These are phyloP conservation scores for Osedax fenrisi DNA, from an alignment of 2,888 invertebrate species.

Conservation along the genomic window DNA sequence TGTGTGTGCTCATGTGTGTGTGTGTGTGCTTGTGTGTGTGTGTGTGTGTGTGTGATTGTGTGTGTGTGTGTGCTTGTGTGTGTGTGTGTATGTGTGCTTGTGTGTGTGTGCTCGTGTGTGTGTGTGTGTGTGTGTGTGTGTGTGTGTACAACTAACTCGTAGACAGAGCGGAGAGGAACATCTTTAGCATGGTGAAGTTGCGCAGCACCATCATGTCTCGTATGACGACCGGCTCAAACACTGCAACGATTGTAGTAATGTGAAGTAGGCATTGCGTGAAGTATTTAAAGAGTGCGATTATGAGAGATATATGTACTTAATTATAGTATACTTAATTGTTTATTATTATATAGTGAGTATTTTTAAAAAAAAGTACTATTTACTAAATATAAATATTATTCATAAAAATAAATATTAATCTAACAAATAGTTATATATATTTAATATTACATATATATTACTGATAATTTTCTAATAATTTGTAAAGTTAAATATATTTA, in stretches of 20 bases:
- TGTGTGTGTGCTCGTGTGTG: too few species aligned
- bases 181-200: conserved; percentile 33
- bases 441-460: not conserved
- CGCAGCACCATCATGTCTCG: conserved; percentile 34
- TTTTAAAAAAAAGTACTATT: too few species aligned
- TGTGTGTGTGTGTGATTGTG: too few species aligned
- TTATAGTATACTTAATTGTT: not conserved
- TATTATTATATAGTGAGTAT: not conserved
- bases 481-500: not conserved
- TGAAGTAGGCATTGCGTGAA: not conserved
- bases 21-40: too few species aligned
- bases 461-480: not conserved
- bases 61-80: too few species aligned
- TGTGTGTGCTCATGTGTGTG: too few species aligned
- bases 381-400: not conserved
- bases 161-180: conserved; percentile 34
- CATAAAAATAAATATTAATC: not conserved
- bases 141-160: conserved; percentile 28
- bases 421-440: not conserved
- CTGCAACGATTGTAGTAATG: conserved; percentile 24
- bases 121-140: too few species aligned
- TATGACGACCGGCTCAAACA: conserved; percentile 33
- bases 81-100: too few species aligned
- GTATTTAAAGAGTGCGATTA: not conserved
- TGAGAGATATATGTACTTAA: not conserved